Conservation (phyloP, 2,888 invertebrate species). For the Agrotis exclamationis region DNA sequence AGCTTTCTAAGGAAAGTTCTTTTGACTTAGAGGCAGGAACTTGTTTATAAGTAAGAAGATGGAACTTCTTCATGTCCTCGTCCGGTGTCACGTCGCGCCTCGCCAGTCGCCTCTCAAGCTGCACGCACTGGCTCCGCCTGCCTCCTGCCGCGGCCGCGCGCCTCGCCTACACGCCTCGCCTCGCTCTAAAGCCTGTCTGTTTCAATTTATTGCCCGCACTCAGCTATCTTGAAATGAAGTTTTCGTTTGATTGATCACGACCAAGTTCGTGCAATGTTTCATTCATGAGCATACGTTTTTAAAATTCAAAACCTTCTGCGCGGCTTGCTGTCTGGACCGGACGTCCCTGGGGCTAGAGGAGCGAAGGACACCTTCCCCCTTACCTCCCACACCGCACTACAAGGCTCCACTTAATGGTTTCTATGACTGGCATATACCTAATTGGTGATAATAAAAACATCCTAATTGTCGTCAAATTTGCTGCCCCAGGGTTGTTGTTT, state of each 20-base stretch:
- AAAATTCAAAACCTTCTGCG: conserved; percentile 49
- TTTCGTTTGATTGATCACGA: conserved; percentile 62
- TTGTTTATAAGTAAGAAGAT: not conserved
- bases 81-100: conserved; percentile 13
- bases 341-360: conserved; percentile 19
- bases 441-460: conserved; percentile 57
- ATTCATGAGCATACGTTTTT: conserved; percentile 59
- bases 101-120: conserved; percentile 42
- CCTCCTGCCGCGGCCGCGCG: conserved; percentile 19
- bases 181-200: conserved; percentile 49
- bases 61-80: conserved; percentile 7
- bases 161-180: conserved; percentile 36
- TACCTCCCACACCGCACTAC: not conserved
- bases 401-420: conserved; percentile 29
- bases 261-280: conserved; percentile 57
- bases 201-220: conserved; percentile 60
- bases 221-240: conserved; percentile 60
- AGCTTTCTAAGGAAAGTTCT: not conserved
- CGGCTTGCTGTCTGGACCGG: conserved; percentile 29
- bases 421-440: conserved; percentile 46
- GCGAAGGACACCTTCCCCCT: too few species aligned
- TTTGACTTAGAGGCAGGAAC: not conserved
- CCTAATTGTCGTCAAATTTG: conserved; percentile 31
- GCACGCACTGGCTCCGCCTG: conserved; percentile 9
- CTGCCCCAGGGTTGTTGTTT: conserved; percentile 48